Conservation (phyloP, 2,797 vertebrate genomes). For the Parambassis ranga region DNA sequence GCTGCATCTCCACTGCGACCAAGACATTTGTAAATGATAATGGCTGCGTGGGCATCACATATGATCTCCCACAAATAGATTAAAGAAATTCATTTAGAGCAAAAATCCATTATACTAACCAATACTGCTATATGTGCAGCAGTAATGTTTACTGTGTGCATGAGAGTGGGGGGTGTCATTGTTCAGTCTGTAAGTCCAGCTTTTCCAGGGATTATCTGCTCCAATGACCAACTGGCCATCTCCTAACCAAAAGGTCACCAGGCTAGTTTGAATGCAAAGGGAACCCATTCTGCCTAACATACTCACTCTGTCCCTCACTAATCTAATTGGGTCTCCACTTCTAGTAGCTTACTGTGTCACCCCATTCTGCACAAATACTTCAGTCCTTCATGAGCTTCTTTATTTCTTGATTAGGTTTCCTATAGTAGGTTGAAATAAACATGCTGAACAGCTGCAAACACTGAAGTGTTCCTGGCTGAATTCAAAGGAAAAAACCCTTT, state of each 20-base stretch:
- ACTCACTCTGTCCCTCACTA: conserved; percentile 18
- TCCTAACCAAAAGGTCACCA: conserved; percentile 45
- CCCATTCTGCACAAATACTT: conserved; percentile 13
- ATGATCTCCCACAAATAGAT: conserved; percentile 4
- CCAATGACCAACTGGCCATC: conserved; percentile 58
- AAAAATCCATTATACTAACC: conserved; percentile 7
- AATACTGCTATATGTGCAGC: neutral
- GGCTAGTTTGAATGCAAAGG: conserved; percentile 52
- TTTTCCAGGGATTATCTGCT: conserved; percentile 66
- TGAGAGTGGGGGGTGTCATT: conserved; percentile 15
- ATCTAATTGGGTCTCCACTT: conserved; percentile 37
- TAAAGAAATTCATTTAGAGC: conserved; percentile 6
- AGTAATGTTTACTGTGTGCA: conserved; percentile 4
- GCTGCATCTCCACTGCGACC: neutral
- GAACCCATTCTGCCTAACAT: conserved; percentile 18
- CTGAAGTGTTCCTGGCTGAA: conserved; percentile 36
- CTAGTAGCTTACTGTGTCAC: conserved; percentile 5
- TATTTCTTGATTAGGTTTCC: conserved; percentile 23
- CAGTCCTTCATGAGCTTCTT: conserved; percentile 10
- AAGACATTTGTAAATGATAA: conserved; percentile 14
- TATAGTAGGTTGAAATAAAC: conserved; percentile 33
- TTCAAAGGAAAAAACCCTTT: conserved; percentile 44
- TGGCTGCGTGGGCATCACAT: conserved; percentile 4
- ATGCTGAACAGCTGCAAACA: conserved; percentile 32
- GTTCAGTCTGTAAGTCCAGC: conserved; percentile 50